Evolutionary conservation across 1,140 invertebrate genomes (phyloP).

Genomic region (Temnothorax nylanderi): DNA sequence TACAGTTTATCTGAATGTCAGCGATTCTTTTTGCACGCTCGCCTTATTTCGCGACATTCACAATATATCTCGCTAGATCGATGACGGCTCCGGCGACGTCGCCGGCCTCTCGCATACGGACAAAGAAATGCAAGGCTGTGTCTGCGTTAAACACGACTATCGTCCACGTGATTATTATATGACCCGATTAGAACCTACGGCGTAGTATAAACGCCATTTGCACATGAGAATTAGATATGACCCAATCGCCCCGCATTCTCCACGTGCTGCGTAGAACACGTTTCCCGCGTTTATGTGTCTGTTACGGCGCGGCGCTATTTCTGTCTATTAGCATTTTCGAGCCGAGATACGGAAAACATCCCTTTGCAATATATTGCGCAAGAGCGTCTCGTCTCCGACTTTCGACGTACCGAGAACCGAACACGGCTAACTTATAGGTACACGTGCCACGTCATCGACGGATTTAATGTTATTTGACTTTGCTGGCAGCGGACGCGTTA

Average conservation of each 20-base stretch:
- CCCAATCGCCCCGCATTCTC: conserved; percentile 20
- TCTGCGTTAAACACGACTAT: conserved; percentile 45
- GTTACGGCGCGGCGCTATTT: neutral
- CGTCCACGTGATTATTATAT: conserved; percentile 69
- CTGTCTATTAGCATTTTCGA: neutral
- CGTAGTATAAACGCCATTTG: conserved; percentile 58
- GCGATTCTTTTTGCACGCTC: neutral
- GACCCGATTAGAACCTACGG: conserved; percentile 59
- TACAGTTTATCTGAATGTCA: neutral
- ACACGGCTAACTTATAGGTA: neutral
- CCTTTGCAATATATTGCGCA: conserved; percentile 24
- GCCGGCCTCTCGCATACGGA: neutral
- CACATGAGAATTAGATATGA: conserved; percentile 48
- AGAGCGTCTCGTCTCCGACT: neutral
- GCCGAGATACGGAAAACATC: neutral
- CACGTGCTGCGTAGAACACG: conserved; percentile 16
- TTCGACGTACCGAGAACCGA: neutral
- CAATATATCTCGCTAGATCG: neutral
- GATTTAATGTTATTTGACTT: neutral
- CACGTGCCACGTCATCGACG: neutral
- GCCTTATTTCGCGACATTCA: neutral
- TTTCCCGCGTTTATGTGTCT: neutral
- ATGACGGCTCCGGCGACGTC: conserved; percentile 22
- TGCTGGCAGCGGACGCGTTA: neutral
- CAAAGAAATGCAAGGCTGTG: neutral